These are phyloP conservation scores for Tetramorium bicarinatum DNA, from an alignment of 2,888 invertebrate species.

Conservation along the genomic window DNA sequence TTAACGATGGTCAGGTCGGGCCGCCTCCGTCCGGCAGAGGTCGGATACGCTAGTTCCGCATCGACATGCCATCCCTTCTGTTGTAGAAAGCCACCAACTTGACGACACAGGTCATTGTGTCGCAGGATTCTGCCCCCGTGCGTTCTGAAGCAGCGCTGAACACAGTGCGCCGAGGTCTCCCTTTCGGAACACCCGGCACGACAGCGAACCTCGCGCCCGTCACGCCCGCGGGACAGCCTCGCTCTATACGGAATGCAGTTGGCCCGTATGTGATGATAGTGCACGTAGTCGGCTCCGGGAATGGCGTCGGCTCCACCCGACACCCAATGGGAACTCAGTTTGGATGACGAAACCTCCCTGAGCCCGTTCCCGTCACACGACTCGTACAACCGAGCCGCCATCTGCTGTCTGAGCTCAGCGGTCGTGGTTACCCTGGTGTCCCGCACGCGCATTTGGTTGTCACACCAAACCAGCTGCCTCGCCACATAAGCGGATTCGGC, in stretches of 20 bases:
- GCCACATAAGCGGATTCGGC: not conserved
- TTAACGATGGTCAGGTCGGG: slow-evolving; percentile 12
- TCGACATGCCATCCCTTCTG: slow-evolving; percentile 38
- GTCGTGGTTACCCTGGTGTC: not conserved
- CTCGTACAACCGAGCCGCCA: not conserved
- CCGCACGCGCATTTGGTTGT: not conserved
- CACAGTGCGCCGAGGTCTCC: too few relatives aligned
- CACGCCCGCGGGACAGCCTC: not conserved
- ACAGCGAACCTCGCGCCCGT: too few relatives aligned
- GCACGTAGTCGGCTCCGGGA: slow-evolving; percentile 10
- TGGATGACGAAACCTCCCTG: not conserved
- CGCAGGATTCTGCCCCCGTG: not conserved
- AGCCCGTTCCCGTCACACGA: slow-evolving; percentile 17
- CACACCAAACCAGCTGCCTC: not conserved
- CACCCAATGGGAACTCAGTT: not conserved
- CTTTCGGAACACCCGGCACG: too few relatives aligned
- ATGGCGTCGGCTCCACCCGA: not conserved
- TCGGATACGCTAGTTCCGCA: slow-evolving; percentile 17
- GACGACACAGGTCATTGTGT: slow-evolving; percentile 18
- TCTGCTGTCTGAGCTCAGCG: slow-evolving; percentile 2
- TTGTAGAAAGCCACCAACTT: not conserved
- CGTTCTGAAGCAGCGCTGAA: too few relatives aligned
- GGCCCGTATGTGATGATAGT: not conserved
- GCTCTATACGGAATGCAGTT: slow-evolving; percentile 9
- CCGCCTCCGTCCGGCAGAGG: slow-evolving; percentile 5